These are phyloP conservation scores for Lophochroa leadbeateri DNA, from an alignment of 2,113 vertebrate genomes.

Conservation along the genomic window DNA sequence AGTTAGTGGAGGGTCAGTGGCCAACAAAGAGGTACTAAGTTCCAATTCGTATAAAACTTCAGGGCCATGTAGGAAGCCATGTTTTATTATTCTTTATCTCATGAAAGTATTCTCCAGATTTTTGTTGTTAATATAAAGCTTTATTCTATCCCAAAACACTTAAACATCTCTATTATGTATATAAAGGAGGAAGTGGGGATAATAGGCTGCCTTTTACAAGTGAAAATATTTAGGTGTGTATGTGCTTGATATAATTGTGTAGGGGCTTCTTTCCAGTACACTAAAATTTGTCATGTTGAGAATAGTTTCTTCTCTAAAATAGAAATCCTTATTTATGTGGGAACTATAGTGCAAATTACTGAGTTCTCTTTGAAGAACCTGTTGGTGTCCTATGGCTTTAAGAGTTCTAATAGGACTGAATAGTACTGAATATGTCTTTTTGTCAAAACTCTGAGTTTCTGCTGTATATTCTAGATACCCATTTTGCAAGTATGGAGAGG, in stretches of 20 bases:
- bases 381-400: background rate
- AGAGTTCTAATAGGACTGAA: background rate
- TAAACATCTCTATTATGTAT: background rate
- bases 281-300: background rate
- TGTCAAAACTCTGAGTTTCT: background rate
- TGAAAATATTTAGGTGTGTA: background rate
- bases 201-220: background rate
- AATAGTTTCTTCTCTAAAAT: background rate
- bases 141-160: background rate
- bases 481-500: background rate
- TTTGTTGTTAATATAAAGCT: background rate
- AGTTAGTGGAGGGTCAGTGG: background rate
- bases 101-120: background rate
- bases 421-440: background rate
- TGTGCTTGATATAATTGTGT: background rate
- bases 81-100: background rate
- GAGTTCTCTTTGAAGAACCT: background rate
- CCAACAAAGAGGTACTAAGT: background rate
- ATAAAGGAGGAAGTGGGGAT: background rate
- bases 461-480: background rate
- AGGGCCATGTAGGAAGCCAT: background rate
- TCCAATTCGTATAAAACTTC: background rate
- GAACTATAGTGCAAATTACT: background rate
- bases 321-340: background rate
- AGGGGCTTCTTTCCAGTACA: background rate